Base-by-base conservation (phyloP, 2,888 invertebrate genomes). In the Ernsta delagoae region DNA sequence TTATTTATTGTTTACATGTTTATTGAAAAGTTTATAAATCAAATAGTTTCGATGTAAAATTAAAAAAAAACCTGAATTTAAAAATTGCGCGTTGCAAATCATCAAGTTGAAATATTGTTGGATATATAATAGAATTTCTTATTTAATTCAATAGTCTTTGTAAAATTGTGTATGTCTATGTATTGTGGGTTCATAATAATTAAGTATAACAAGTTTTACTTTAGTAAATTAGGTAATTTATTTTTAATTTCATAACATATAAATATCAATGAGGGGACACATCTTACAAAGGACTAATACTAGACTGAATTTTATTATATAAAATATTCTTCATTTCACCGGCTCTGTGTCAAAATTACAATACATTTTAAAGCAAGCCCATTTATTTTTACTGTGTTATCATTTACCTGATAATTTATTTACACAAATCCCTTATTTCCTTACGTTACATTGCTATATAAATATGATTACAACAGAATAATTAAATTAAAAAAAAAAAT, bases 31-130 rank as follows among this genome's bases (percentile, higher is more conserved):
- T 89, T 88, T 89, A 89, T 88, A 89, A 92, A 90, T 90, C 91
- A 90, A 92, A 91, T 90, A 84, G 81, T 80, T 83, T 92, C 90
- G 89, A 92, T 92, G 90, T 90, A 91, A 92, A 91, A 90, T 88
- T 84, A 88, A 87, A 90, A 56, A 59, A 87, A 48, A 85, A 85
- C 80, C 78, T 84, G 83, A 73, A 78, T 74, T 85, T 84, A 82
- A 74, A 76, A 77, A 64, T 71, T 71, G 56, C 45, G 56, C 50
- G 8, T 68, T 68, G 68, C 50, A 48, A 48, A 56, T 64, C 12
- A 54, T 56, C 8, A 9, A 8, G 24, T 24, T 24, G 24, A 24
- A 24, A 41, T 53, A 64, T 41, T 64, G 31, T 54, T 24, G 3
- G 24, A 24, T n/a, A n/a, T 24, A 24, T 24, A 24, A 24, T 24